A percentile compares a stretch with the other conserved stretches of the same genome.
phyloP scores from a whole-genome alignment of 2,797 vertebrate species.

The Pelodytes ibericus region DNA sequence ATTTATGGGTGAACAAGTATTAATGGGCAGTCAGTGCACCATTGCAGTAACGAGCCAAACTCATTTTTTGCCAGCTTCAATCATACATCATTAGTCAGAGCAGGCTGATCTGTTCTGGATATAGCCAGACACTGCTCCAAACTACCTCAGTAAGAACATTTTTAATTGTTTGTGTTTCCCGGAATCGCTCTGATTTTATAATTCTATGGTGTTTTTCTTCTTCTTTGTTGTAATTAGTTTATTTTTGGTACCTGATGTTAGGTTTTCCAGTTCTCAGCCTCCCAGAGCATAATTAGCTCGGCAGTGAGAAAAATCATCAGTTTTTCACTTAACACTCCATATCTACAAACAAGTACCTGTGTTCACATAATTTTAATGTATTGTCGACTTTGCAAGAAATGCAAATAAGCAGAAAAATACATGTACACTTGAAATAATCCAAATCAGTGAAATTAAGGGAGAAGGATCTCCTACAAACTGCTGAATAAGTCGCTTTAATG shows the following conservation, averaged over 20 bases:
- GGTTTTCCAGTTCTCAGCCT: slow-evolving; percentile 43
- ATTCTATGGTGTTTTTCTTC: slow-evolving; percentile 2
- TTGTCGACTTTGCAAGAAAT: too few relatives aligned
- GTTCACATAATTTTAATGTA: slow-evolving; percentile 26
- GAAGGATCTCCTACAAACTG: too few relatives aligned
- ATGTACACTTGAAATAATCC: background rate
- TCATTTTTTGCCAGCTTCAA: slow-evolving; percentile 39
- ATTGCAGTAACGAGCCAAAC: slow-evolving; percentile 40
- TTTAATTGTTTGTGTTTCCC: slow-evolving; percentile 52
- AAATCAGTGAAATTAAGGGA: too few relatives aligned
- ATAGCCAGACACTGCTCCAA: slow-evolving; percentile 27
- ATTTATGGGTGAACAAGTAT: slow-evolving; percentile 54
- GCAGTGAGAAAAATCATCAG: slow-evolving; percentile 39
- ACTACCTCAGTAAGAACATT: slow-evolving; percentile 34
- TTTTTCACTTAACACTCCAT: slow-evolving; percentile 19
- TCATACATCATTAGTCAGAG: slow-evolving; percentile 46
- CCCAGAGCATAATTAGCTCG: slow-evolving; percentile 38
- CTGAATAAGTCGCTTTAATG: too few relatives aligned
- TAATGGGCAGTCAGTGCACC: slow-evolving; percentile 38
- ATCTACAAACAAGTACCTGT: slow-evolving; percentile 10
- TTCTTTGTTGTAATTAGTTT: slow-evolving; percentile 43
- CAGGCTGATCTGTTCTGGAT: slow-evolving; percentile 40
- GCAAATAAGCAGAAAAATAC: slow-evolving; percentile 1
- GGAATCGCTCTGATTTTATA: slow-evolving; percentile 28
- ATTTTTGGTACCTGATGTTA: slow-evolving; percentile 47